Base-by-base conservation (phyloP, 2,888 invertebrate genomes). In the Andricus quercusramuli region DNA sequence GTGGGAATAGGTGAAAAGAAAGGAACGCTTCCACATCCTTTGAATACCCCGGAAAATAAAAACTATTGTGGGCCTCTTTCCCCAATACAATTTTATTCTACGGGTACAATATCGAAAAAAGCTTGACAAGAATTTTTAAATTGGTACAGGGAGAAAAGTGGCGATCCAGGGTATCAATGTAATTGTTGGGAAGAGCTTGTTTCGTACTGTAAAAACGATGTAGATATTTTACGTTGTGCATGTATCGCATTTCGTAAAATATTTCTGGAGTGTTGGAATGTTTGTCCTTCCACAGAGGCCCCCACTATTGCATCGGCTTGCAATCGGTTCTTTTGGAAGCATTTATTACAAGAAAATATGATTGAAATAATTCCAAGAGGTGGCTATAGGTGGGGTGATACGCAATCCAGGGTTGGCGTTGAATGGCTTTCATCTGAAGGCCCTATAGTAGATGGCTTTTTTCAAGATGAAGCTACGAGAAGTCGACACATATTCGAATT, bases 331-430 rank as follows among this genome's bases (percentile, higher is more conserved):
- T 81, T 64, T 29, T 22, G 80, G 8, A 82, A 84, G 47, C 88
- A 89, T 32, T 89, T 87, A 81, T 77, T 90, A 15, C 82, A 88
- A 82, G 56, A 82, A 8, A 74, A 89, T 11, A 86, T 85, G 0
- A 89, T 90, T 22, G 89, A 86, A 9, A 81, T 90, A 6, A 85
- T 90, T n/a, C 90, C 89, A 0, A 76, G 66, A 6, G 77, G 74
- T 1, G 89, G 90, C 3, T 90, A 90, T 78, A 74, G 90, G 9
- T 67, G 44, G 44, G 25, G 25, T 1, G 25, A 25, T 25, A 25
- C 25, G 1, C 25, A 25, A 25, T 25, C 25, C 25, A 25, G 25
- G 25, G 25, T 25, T 25, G 25, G 25, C 25, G 25, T 25, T 25
- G 25, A 25, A 25, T 25, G 25, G 25, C 25, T 25, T 1, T 25